phyloP scores from a whole-genome alignment of 2,797 vertebrate genomes.

The Xenops minutus region DNA sequence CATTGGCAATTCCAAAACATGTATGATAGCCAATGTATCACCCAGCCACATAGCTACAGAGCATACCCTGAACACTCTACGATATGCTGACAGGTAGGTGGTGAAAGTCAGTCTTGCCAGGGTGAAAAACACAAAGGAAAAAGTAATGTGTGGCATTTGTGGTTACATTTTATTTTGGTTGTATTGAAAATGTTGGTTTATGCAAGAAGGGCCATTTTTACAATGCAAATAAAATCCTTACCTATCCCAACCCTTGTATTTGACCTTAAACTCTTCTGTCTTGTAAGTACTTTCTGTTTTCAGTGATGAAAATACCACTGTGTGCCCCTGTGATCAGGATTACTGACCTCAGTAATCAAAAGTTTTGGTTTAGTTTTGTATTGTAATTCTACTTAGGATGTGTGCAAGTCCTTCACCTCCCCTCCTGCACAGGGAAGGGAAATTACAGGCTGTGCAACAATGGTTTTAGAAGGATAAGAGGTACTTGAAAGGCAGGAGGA shows the following conservation, averaged over 20 bases:
- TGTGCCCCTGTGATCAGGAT: not conserved
- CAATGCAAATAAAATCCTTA: not conserved
- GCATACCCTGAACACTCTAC: constrained; percentile 89
- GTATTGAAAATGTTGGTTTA: not conserved
- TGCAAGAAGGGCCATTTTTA: not conserved
- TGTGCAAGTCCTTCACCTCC: not conserved
- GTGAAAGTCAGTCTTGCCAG: not conserved
- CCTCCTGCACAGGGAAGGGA: not conserved
- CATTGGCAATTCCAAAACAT: constrained; percentile 89
- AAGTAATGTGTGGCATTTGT: not conserved
- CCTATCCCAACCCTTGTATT: not conserved
- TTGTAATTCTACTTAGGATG: not conserved
- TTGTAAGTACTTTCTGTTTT: not conserved
- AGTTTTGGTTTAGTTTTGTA: not conserved
- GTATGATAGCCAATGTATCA: constrained; percentile 94
- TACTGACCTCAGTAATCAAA: not conserved
- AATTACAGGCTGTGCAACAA: not conserved
- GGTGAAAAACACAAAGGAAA: not conserved
- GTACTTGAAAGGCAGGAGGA: not conserved
- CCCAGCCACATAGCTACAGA: constrained; percentile 87
- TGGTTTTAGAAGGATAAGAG: not conserved
- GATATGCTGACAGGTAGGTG: constrained; percentile 90
- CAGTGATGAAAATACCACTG: not conserved
- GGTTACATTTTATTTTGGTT: not conserved
- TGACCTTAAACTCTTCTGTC: not conserved